Base-by-base conservation (phyloP, 2,888 invertebrate genomes). In the Blastobasis adustella region DNA sequence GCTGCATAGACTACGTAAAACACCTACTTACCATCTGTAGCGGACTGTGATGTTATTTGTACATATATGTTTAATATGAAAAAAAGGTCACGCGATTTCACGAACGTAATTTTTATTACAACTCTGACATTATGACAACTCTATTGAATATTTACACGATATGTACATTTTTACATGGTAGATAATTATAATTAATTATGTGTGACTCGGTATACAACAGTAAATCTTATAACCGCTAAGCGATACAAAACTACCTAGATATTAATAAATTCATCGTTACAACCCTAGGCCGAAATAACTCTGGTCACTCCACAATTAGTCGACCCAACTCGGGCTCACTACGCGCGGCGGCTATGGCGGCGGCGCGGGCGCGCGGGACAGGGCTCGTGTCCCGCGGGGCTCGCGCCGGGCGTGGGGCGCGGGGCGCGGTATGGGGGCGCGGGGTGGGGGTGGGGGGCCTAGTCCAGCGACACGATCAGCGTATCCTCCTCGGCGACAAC, bases 261-360 rank as follows among this genome's bases (percentile, higher is more conserved):
- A 69, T 76, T 84, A 87, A 71, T 87, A 87, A 87, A 87, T 87
- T 87, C 86, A 76, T 85, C 68, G 73, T 79, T 77, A 81, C 76
- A 82, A 79, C 77, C 79, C 78, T 76, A 74, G 74, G 73, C 76
- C 78, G 73, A 78, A 71, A 58, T 65, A 60, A 66, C 58, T 63
- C 61, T 60, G 60, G 55, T 60, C 56, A 62, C 58, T 63, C 58
- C 62, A 64, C 58, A 67, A 57, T 64, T 65, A 23, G 23, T 63
- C 60, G 67, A 66, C 66, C 62, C 58, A 48, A 62, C 65, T 23
- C 23, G 23, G 23, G 23, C 23, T 23, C 23, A 23, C 49, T 47
- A 47, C 56, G 37, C 9, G 46, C 10, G 45, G 40, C 47, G 47
- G 10, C 49, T 37, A 37, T 53, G 47, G 46, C 52, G 52, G 58